Evolutionary conservation across 2,888 invertebrate species (phyloP).

Genomic region (Dynastes tityus): DNA sequence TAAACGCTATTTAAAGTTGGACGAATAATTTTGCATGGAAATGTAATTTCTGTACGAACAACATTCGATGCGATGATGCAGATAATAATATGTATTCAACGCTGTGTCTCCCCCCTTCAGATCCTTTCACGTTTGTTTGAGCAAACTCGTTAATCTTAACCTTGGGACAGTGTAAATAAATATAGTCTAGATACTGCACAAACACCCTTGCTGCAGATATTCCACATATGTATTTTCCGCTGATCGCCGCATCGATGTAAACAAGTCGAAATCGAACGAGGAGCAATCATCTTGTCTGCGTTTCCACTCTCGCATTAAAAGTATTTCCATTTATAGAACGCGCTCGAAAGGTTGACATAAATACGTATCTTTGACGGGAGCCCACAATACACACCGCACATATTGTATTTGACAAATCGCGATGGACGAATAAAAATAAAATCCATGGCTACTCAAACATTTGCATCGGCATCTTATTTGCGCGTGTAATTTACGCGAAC

Average conservation of each 20-base stretch:
- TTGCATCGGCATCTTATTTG: conserved; percentile 10
- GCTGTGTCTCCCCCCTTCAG: conserved; percentile 22
- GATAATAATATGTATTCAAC: conserved; percentile 39
- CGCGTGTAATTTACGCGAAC: conserved; percentile 16
- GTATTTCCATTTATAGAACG: conserved; percentile 21
- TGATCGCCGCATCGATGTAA: conserved; percentile 16
- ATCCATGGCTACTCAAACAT: conserved; percentile 12
- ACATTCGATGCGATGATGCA: conserved; percentile 9
- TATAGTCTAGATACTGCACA: conserved; percentile 45
- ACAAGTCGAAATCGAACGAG: conserved; percentile 9
- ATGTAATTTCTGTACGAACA: conserved; percentile 21
- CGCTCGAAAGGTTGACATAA: conserved; percentile 8
- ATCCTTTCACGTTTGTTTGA: conserved; percentile 39
- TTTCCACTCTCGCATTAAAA: conserved; percentile 7
- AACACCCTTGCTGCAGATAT: conserved; percentile 40
- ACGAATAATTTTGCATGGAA: conserved; percentile 2
- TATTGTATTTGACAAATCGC: conserved; percentile 20
- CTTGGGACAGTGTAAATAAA: conserved; percentile 45
- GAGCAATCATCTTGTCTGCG: background rate
- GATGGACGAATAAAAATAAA: conserved; percentile 10
- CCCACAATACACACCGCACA: too few species aligned
- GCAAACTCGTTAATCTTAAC: conserved; percentile 47
- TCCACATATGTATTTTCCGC: conserved; percentile 24
- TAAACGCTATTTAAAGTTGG: background rate
- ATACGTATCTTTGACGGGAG: background rate